phyloP scores from a whole-genome alignment of 2,113 vertebrate genomes.

The Micromys minutus region DNA sequence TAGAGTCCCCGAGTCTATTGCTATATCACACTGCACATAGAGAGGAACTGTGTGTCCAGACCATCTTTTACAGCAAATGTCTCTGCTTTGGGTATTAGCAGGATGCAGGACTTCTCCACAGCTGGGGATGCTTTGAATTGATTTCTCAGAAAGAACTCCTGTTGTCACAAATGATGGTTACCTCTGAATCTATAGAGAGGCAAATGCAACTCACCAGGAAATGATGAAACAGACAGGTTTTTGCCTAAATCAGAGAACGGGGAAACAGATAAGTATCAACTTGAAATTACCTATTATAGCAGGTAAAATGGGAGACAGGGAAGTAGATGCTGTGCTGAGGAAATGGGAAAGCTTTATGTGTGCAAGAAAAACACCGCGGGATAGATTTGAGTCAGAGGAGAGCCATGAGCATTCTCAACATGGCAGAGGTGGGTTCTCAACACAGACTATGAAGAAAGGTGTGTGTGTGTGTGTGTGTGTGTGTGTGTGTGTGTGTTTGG shows the following conservation, averaged over 20 bases:
- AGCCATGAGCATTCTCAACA: neutral
- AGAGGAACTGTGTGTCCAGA: neutral
- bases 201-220: slow-evolving; percentile 59
- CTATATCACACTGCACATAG: neutral
- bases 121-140: slow-evolving; percentile 44
- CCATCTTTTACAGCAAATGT: neutral
- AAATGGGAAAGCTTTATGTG: neutral
- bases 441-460: neutral
- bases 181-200: slow-evolving; percentile 20
- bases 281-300: slow-evolving; percentile 36
- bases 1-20: no score
- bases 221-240: slow-evolving; percentile 11
- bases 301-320: neutral
- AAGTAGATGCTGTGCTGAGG: neutral
- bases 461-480: neutral
- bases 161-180: slow-evolving; percentile 33
- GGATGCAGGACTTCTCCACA: neutral
- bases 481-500: neutral
- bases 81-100: slow-evolving; percentile 8
- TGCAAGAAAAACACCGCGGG: neutral
- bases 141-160: slow-evolving; percentile 51
- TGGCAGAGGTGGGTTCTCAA: neutral
- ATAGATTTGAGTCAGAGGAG: neutral
- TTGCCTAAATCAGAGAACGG: slow-evolving; percentile 11
- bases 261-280: slow-evolving; percentile 23